phyloP scores from a whole-genome alignment of 2,797 vertebrate genomes.

The Anguilla marmorata region DNA sequence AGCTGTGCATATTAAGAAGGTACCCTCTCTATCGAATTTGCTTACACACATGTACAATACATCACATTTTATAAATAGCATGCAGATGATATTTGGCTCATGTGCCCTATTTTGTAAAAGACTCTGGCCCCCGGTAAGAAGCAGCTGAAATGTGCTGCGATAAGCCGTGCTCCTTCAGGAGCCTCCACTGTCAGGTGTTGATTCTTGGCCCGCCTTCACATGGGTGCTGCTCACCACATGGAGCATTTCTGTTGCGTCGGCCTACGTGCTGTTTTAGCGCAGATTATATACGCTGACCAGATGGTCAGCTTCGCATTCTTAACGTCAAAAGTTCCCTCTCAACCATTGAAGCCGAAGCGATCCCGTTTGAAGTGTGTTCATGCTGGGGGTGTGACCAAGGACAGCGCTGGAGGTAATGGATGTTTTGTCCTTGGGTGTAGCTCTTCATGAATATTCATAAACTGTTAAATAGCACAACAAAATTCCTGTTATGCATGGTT shows the following conservation, averaged over 20 bases:
- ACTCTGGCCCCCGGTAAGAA: not conserved
- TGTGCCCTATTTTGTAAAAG: not conserved
- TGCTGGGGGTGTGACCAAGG: not conserved
- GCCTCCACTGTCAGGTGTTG: not conserved
- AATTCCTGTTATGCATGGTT: not conserved
- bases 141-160: not conserved
- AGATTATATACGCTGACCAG: not conserved
- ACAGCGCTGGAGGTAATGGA: not conserved
- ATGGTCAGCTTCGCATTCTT: not conserved
- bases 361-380: not conserved
- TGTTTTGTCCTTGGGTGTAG: not conserved
- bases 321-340: not conserved
- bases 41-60: not conserved
- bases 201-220: not conserved
- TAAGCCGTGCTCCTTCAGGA: not conserved
- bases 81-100: not conserved
- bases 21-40: not conserved
- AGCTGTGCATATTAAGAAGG: not conserved
- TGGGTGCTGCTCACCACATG: not conserved
- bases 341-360: not conserved
- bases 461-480: not conserved
- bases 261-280: not conserved
- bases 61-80: not conserved
- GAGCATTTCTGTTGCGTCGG: not conserved
- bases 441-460: slow-evolving; percentile 7